A percentile compares a stretch with the other conserved stretches of the same genome.
phyloP scores from a whole-genome alignment of 2,113 vertebrate genomes.

The Deroptyus accipitrinus region DNA sequence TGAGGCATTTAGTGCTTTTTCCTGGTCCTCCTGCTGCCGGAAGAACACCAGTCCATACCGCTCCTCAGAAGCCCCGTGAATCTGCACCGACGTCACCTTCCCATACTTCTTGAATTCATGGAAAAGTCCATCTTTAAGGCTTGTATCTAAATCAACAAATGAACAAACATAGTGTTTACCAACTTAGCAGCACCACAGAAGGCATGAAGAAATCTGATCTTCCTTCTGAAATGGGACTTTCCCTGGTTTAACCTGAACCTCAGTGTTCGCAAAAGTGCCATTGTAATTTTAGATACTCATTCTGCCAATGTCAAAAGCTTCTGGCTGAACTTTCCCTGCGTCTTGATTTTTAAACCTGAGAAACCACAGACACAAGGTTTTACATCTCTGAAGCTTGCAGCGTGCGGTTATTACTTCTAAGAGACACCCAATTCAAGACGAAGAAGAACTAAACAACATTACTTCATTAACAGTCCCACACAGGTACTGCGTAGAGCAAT shows the following conservation, averaged over 20 bases:
- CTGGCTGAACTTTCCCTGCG: not conserved
- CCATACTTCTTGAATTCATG: slow-evolving; percentile 99
- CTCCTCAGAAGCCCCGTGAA: slow-evolving; percentile 93
- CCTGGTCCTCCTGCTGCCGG: slow-evolving; percentile 98
- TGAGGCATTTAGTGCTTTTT: slow-evolving; percentile 93
- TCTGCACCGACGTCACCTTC: slow-evolving; percentile 98
- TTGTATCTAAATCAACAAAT: slow-evolving; percentile 84
- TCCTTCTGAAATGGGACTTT: not conserved
- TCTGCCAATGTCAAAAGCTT: not conserved
- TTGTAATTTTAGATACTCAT: not conserved
- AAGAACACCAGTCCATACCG: slow-evolving; percentile 98
- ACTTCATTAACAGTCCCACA: not conserved
- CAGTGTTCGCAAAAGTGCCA: not conserved
- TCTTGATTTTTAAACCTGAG: not conserved
- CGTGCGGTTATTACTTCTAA: not conserved
- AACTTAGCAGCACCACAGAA: not conserved
- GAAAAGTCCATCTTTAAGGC: slow-evolving; percentile 98
- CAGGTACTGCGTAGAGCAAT: rapidly evolving
- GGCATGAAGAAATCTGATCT: not conserved
- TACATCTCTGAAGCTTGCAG: not conserved
- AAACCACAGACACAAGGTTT: not conserved
- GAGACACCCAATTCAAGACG: not conserved
- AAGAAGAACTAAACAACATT: not conserved
- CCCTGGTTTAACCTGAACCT: not conserved
- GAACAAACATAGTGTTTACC: not conserved